Evolutionary conservation across 2,797 vertebrate genomes (phyloP), one percentile per base, ranked within the genome.

Genomic region (Anniella stebbinsi): DNA sequence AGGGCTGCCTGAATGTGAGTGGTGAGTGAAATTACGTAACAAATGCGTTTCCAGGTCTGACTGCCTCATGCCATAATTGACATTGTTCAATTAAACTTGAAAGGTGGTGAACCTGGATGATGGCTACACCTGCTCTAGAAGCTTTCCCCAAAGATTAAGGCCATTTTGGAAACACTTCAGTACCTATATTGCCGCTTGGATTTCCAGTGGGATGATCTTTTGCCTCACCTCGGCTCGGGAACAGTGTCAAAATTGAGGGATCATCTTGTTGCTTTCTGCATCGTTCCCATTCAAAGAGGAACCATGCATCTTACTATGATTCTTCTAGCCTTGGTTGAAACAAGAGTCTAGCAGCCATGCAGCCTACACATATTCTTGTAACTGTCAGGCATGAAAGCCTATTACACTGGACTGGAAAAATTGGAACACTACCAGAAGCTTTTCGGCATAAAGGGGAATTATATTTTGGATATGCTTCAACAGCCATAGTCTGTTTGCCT

Each of bases 401-500:
- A 93, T 86, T 87, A 82, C 78, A 84, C 30, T 90, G 80, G 38
- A 51, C 12, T 92, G 45, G 67, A 85, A 82, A 84, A 15, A 77
- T 88, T 69, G 36, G 83, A 48, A 94, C 54, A 87, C 1, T 9
- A 88, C 76, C 23, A 51, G 57, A 82, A 18, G 13, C 91, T 82
- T n/a, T 90, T 90, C 33, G 84, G 83, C 69, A 2, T 45, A 87
- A 11, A 82, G 7, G 69, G 41, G 51, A 23, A 48, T 81, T 91
- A 92, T 87, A 70, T 77, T 94, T 84, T 94, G 84, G 7, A 84
- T 78, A 88, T 23, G 88, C 94, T 93, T 69, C 90, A 91, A 85
- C n/a, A 90, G 92, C 9, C 48, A 89, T 66, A 25, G 0, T 78
- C 12, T 81, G 4, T 86, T 93, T 94, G 93, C 80, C 84, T 86